Conservation (phyloP, 2,113 vertebrate species). For the Aegithalos caudatus region DNA sequence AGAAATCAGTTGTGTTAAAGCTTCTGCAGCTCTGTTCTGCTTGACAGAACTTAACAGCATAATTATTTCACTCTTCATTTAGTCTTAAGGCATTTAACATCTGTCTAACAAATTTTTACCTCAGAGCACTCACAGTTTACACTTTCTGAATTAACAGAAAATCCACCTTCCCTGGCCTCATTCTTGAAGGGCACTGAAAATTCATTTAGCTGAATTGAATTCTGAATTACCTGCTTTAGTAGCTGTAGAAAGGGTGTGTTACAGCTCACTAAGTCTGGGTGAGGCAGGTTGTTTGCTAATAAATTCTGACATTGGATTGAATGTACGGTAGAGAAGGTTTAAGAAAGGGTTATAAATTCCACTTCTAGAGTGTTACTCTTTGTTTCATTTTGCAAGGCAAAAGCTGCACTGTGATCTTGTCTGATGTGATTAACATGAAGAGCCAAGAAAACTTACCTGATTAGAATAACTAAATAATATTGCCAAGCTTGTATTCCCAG, state of each 20-base stretch:
- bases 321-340: not conserved
- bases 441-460: constrained; percentile 72
- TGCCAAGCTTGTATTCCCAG: constrained; percentile 70
- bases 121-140: not conserved
- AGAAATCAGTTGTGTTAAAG: not conserved
- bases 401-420: constrained; percentile 55
- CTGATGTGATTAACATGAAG: constrained; percentile 64
- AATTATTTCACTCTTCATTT: constrained; percentile 44
- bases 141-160: constrained; percentile 33
- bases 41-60: not conserved
- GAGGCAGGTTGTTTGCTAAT: constrained; percentile 46
- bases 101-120: constrained; percentile 7
- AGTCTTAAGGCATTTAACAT: constrained; percentile 13
- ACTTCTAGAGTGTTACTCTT: constrained; percentile 26
- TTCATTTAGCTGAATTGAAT: constrained; percentile 37
- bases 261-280: not conserved
- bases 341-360: constrained; percentile 50
- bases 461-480: constrained; percentile 61
- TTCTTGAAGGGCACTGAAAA: not conserved
- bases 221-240: not conserved
- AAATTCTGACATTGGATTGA: not conserved
- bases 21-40: not conserved
- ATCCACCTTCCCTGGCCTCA: not conserved
- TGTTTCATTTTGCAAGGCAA: constrained; percentile 56
- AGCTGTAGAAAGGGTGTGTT: constrained; percentile 7